Percentiles rank a stretch among this genome's conserved stretches.
These are phyloP conservation scores for Eurystomus glaucurus DNA, from an alignment of 2,797 vertebrate species.

Conservation along the genomic window DNA sequence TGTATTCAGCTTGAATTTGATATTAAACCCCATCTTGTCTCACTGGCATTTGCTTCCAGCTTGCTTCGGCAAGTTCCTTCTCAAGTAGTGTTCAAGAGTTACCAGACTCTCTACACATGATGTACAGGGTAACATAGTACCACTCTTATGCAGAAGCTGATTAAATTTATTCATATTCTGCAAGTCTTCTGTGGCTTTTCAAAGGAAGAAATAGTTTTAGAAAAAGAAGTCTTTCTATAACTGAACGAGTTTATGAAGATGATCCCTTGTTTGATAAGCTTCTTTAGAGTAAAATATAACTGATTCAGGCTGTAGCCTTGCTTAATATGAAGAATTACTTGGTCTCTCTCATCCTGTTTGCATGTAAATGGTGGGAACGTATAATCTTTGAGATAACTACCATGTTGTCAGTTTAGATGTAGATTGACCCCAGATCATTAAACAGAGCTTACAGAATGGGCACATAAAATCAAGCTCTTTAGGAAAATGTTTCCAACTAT, in stretches of 20 bases:
- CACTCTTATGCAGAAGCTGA: background rate
- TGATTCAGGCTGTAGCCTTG: background rate
- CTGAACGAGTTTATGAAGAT: background rate
- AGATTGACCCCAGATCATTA: background rate
- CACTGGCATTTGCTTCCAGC: background rate
- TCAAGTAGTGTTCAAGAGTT: background rate
- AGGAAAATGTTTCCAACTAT: background rate
- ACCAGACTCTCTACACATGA: background rate
- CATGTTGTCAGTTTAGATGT: background rate
- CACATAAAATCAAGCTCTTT: background rate
- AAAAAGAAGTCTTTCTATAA: background rate
- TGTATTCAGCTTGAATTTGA: background rate
- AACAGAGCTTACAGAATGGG: background rate
- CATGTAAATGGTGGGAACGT: background rate
- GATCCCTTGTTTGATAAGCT: background rate
- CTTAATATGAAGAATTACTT: background rate
- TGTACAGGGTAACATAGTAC: background rate
- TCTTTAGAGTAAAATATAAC: background rate
- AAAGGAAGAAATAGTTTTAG: background rate
- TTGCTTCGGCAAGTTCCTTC: background rate
- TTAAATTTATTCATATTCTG: background rate
- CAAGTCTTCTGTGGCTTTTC: background rate
- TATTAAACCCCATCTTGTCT: background rate
- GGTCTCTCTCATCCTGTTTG: background rate
- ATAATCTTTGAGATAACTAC: background rate